Evolutionary conservation across 2,113 vertebrate species (phyloP), one percentile per base, ranked within the genome.

Genomic region (Mormoops blainvillei): DNA sequence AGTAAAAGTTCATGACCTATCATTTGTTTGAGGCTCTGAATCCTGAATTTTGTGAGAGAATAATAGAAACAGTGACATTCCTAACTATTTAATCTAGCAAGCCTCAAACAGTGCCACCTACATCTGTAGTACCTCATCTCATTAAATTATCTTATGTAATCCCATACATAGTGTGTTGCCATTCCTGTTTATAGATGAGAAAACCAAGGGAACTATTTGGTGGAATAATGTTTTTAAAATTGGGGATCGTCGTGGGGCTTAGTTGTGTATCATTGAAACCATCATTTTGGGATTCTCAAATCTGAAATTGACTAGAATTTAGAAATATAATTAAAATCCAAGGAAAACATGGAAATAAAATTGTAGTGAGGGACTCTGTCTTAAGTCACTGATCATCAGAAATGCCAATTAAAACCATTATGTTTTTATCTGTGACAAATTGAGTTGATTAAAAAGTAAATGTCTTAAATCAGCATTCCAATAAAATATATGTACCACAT

Each of bases 291-390:
- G 38, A 33, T 70, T 93, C 36, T 26, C 76, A 87, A 83, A 63
- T 91, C 4, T 83, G 58, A 83, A 92, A 77, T 93, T 87, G 86
- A 86, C 74, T 68, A 81, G 65, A 74, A 86, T 82, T 67, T 58
- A 87, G 67, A 81, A 76, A 63, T 90, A 12, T 74, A 87, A 83
- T 82, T 96, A 77, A 86, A 92, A 87, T 87, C 76, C 20, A 76
- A 91, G 67, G 50, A 76, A 84, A 82, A 93, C 38, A 63, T 22
- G 36, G 54, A 84, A 86, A 68, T 80, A 86, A 74, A 80, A 85
- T 73, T 94, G 43, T 85, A 36, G 16, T 85, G 28, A 89, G 71
- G 92, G 61, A 52, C 33, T 85, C 77, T 26, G 41, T 82, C 31
- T 56, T 89, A 68, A 91, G 52, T 45, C 26, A 74, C 71, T 74